A percentile compares a stretch with the other conserved stretches of the same genome.
These are phyloP conservation scores for Urocynchramus pylzowi DNA, from an alignment of 2,113 vertebrate genomes.

Conservation along the genomic window DNA sequence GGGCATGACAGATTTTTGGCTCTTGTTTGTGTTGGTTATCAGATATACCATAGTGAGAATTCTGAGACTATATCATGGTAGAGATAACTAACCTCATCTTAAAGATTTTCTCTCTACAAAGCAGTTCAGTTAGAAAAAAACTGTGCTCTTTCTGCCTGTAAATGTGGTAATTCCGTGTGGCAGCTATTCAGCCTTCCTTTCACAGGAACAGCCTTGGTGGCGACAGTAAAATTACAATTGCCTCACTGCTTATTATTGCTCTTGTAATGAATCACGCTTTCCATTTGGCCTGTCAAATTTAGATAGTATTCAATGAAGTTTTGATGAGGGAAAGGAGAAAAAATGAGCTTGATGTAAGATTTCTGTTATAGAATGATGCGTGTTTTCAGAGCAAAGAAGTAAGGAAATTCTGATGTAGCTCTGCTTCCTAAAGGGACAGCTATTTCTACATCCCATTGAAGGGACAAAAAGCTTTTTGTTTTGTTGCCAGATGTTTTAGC, in stretches of 20 bases:
- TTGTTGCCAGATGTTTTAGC: neutral
- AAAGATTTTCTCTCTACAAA: neutral
- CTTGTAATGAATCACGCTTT: neutral
- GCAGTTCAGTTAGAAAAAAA: neutral
- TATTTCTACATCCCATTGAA: neutral
- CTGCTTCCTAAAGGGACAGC: neutral
- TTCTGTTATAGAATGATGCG: neutral
- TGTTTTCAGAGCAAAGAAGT: neutral
- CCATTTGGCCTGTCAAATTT: conserved; percentile 6
- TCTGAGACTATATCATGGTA: neutral
- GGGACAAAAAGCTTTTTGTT: neutral
- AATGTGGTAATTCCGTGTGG: neutral
- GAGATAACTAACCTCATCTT: neutral
- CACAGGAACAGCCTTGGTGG: neutral
- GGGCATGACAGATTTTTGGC: neutral
- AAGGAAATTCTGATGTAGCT: neutral
- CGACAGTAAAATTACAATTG: neutral
- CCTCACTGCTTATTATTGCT: neutral
- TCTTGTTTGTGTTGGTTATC: neutral
- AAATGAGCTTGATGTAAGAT: neutral
- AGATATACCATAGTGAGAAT: neutral
- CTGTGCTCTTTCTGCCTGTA: neutral
- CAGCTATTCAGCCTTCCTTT: neutral
- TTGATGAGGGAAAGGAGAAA: neutral
- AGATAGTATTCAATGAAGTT: neutral